A percentile compares a stretch with the other conserved stretches of the same genome.
phyloP scores from a whole-genome alignment of 2,888 invertebrate genomes.

The Dynastes hyllus region DNA sequence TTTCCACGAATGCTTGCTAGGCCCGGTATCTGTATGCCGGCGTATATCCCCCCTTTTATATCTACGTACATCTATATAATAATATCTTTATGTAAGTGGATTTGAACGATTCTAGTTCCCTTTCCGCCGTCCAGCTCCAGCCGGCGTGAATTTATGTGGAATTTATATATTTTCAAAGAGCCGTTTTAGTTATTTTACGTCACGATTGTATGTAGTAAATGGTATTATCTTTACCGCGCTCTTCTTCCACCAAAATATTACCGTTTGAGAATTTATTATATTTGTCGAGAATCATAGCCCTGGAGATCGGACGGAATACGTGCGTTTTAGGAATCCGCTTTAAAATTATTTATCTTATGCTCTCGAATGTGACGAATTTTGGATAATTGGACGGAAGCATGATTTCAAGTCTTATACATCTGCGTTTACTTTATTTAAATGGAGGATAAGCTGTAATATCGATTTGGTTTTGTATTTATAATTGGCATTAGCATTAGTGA shows the following conservation, averaged over 20 bases:
- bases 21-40: background rate
- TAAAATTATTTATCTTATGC: too few relatives aligned
- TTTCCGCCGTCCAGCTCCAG: background rate
- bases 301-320: background rate
- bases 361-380: too few relatives aligned
- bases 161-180: slow-evolving; percentile 18
- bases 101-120: slow-evolving; percentile 27
- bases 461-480: too few relatives aligned
- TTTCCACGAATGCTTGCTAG: slow-evolving; percentile 21
- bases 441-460: too few relatives aligned
- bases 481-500: too few relatives aligned
- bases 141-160: slow-evolving; percentile 2
- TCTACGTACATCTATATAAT: background rate
- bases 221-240: slow-evolving; percentile 11
- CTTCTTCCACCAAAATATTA: background rate
- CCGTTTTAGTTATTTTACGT: slow-evolving; percentile 35
- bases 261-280: background rate
- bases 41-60: background rate
- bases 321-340: background rate
- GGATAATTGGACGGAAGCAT: too few relatives aligned
- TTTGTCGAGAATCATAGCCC: background rate
- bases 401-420: too few relatives aligned
- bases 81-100: slow-evolving; percentile 32
- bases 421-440: too few relatives aligned
- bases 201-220: slow-evolving; percentile 4